Evolutionary conservation across 2,113 vertebrate species (phyloP), one percentile per base, ranked within the genome.

Genomic region (Cichladusa arquata): DNA sequence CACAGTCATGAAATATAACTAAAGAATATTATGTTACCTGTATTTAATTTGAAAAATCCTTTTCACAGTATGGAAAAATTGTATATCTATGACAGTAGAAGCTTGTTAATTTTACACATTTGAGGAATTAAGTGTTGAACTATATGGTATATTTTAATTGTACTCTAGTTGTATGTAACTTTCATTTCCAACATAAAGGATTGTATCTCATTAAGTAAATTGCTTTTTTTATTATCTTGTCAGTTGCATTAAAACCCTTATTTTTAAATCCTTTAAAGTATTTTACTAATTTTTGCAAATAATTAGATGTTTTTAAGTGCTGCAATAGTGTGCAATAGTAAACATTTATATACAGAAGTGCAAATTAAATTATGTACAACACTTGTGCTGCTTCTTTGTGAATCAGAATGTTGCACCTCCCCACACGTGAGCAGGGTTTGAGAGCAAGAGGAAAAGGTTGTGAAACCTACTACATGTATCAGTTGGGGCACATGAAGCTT

Each of bases 101-200:
- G 95, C 95, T 97, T 97, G 95, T 97, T 97, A 96, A 97, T 97
- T 97, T 97, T 97, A 96, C 96, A 97, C 95, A 95, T 95, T 96
- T 97, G 97, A 96, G 94, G 96, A 97, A 95, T 97, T 97, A 97
- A 97, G 95, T 97, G 96, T 97, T 97, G 95, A 97, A 97, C 95
- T 97, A 96, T 96, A 97, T 97, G 96, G 96, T 97, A 97, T 97
- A 97, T 97, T 97, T 97, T 97, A 97, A 97, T 93, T 97, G 97
- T 97, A 96, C 84, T 97, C 96, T 97, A 97, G 96, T 95, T 97
- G 95, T 97, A 96, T 97, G 96, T 97, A 97, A 96, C 95, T 95
- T 95, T 97, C 94, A 95, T 96, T 97, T 97, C 96, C 95, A 97
- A 92, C 96, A 96, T 96, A 96, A 96, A 97, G 93, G 93, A 97